These are phyloP conservation scores for Pycnonotus jocosus DNA, from an alignment of 2,113 vertebrate genomes.

Conservation along the genomic window DNA sequence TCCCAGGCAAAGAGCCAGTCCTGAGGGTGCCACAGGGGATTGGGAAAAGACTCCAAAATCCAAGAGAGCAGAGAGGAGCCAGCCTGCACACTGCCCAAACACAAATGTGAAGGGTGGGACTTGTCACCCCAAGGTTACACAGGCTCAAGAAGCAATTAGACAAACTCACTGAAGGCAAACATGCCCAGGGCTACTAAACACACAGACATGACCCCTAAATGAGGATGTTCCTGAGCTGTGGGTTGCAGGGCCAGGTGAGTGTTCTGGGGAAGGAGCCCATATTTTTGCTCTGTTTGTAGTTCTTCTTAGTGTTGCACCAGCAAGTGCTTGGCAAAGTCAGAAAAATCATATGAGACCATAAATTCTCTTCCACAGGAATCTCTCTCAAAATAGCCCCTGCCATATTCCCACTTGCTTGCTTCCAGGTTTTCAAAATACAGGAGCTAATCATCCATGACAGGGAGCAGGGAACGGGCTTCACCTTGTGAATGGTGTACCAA, in stretches of 20 bases:
- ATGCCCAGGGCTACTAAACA: background rate
- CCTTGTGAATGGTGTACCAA: background rate
- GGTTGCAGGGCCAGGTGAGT: background rate
- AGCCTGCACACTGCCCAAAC: background rate
- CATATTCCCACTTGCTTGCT: background rate
- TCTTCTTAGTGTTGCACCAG: background rate
- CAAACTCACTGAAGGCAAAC: background rate
- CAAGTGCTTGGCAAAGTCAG: background rate
- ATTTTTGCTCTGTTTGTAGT: background rate
- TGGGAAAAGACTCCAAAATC: background rate
- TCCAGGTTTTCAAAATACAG: background rate
- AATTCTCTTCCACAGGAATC: background rate
- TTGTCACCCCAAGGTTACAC: background rate
- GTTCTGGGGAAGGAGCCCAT: background rate
- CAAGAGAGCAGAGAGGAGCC: background rate
- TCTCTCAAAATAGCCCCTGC: background rate
- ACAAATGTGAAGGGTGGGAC: background rate
- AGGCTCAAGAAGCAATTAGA: background rate
- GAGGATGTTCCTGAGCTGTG: background rate
- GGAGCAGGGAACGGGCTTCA: background rate
- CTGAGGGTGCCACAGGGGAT: background rate
- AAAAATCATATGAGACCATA: background rate
- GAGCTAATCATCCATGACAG: background rate
- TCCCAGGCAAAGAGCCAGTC: background rate
- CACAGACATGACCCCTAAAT: background rate